Percentiles rank a stretch among this genome's conserved stretches.
Conservation (phyloP, 2,797 vertebrate species). For the Paedocypris micromegethes region DNA sequence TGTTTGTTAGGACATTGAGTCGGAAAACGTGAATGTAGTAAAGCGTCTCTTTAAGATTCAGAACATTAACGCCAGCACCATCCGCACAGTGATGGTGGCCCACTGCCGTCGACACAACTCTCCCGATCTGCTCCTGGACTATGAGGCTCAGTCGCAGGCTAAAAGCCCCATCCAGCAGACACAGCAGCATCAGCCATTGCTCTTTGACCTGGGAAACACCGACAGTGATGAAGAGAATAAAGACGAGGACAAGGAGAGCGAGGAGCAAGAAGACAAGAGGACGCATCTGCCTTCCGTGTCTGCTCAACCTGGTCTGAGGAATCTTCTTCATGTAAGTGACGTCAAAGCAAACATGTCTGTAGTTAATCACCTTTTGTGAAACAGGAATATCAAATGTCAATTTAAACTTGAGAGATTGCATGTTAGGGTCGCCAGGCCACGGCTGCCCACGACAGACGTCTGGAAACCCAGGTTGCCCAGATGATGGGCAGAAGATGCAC, state of each 20-base stretch:
- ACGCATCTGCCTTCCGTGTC: slow-evolving; percentile 44
- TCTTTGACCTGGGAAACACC: slow-evolving; percentile 74
- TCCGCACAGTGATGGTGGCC: slow-evolving; percentile 95
- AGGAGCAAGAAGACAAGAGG: slow-evolving; percentile 42
- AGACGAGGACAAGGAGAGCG: slow-evolving; percentile 21
- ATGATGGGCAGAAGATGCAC: slow-evolving; percentile 80
- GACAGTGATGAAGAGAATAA: slow-evolving; percentile 73
- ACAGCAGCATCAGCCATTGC: slow-evolving; percentile 60
- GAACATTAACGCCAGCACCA: slow-evolving; percentile 94
- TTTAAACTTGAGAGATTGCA: too few relatives aligned
- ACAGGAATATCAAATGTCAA: too few relatives aligned
- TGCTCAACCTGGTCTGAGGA: slow-evolving; percentile 61
- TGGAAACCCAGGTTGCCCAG: slow-evolving; percentile 82
- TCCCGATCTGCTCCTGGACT: slow-evolving; percentile 82
- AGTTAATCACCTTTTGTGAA: too few relatives aligned
- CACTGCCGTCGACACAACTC: slow-evolving; percentile 84
- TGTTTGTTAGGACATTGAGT: slow-evolving; percentile 80
- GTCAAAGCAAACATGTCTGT: not conserved
- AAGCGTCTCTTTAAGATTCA: slow-evolving; percentile 97
- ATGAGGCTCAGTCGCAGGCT: slow-evolving; percentile 67
- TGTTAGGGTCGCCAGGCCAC: slow-evolving; percentile 58
- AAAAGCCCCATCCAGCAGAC: slow-evolving; percentile 30
- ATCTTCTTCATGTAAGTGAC: slow-evolving; percentile 60
- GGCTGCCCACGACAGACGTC: slow-evolving; percentile 59
- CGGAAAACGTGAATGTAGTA: slow-evolving; percentile 92